Evolutionary conservation across 2,113 vertebrate genomes (phyloP).

Genomic region (Sakesphorus luctuosus): DNA sequence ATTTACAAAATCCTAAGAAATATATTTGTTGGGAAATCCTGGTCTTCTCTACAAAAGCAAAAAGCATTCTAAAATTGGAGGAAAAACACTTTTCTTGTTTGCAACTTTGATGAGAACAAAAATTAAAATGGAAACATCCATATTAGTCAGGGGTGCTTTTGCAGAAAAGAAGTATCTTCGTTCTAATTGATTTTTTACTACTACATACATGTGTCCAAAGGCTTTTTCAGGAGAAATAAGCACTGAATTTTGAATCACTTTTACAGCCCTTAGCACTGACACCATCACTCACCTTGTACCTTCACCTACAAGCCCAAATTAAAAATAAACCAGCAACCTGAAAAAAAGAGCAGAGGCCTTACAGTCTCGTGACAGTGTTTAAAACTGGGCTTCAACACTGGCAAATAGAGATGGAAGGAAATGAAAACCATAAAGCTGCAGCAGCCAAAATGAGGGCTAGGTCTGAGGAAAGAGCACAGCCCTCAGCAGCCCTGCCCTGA

Average conservation of each 20-base stretch:
- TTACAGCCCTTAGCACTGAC: not conserved
- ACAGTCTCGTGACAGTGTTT: not conserved
- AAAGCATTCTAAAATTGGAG: not conserved
- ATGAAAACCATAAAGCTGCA: not conserved
- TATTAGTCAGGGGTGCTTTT: not conserved
- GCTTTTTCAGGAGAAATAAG: not conserved
- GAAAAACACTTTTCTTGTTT: not conserved
- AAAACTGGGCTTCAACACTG: not conserved
- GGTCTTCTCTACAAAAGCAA: not conserved
- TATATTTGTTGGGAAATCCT: not conserved
- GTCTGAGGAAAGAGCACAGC: not conserved
- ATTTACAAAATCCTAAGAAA: not conserved
- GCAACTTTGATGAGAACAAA: not conserved
- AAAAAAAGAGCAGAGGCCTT: not conserved
- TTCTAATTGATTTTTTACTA: not conserved
- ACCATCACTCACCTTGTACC: not conserved
- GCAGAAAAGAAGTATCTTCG: not conserved
- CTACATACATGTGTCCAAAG: not conserved
- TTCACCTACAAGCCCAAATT: rapidly evolving
- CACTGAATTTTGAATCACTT: not conserved
- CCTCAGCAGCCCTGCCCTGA: not conserved
- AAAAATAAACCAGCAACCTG: not conserved
- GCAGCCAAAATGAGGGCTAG: rapidly evolving
- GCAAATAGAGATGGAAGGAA: not conserved
- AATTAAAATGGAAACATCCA: not conserved